These are phyloP conservation scores for Sicus ferrugineus DNA, from an alignment of 2,888 invertebrate genomes.

Conservation along the genomic window DNA sequence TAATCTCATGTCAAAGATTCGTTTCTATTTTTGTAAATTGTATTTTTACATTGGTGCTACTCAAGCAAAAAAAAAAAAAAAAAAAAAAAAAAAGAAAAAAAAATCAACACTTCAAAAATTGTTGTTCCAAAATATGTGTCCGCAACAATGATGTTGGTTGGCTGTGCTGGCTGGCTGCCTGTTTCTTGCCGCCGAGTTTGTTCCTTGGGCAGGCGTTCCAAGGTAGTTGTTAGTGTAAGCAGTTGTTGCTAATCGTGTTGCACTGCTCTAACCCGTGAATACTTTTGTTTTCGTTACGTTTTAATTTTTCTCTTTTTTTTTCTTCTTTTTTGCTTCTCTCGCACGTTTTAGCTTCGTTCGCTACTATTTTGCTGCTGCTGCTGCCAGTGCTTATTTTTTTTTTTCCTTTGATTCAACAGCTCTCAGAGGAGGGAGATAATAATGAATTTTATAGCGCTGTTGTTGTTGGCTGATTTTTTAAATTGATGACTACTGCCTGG, in stretches of 20 bases:
- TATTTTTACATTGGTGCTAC: neutral
- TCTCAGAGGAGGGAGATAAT: conserved; percentile 21
- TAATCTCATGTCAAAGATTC: neutral
- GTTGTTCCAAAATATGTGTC: too few species aligned
- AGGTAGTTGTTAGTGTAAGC: conserved; percentile 4
- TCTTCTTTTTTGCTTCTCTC: neutral
- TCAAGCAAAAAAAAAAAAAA: too few species aligned
- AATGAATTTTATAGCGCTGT: conserved; percentile 20
- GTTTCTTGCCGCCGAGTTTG: too few species aligned
- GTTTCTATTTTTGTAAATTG: neutral
- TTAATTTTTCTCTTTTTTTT: neutral
- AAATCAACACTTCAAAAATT: neutral
- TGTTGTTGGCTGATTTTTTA: conserved; percentile 21
- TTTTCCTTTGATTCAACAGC: conserved; percentile 16
- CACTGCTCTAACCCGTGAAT: conserved; percentile 21
- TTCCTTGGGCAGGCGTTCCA: too few species aligned
- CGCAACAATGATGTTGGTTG: neutral
- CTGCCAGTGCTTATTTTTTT: conserved; percentile 24
- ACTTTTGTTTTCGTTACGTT: conserved; percentile 28
- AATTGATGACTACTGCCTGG: conserved; percentile 9
- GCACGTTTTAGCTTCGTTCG: neutral
- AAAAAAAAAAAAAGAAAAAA: too few species aligned
- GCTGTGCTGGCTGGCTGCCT: neutral
- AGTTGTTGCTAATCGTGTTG: conserved; percentile 19
- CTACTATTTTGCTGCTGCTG: neutral